Conservation (phyloP, 1,140 invertebrate species). For the Ephestia elutella region DNA sequence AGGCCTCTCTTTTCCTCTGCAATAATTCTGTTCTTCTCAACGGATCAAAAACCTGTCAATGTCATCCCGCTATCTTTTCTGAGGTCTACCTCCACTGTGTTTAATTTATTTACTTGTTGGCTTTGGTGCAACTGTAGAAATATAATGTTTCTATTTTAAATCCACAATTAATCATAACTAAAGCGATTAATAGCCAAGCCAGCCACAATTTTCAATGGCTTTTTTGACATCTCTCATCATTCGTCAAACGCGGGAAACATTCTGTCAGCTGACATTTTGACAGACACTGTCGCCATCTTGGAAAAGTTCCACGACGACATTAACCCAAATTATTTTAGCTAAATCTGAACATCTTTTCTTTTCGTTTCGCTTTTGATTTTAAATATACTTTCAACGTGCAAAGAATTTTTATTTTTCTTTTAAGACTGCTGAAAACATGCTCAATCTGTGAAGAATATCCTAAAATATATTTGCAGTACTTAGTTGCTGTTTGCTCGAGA, state of each 20-base stretch:
- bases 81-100: too few relatives aligned
- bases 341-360: background rate
- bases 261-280: slow-evolving; percentile 1
- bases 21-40: too few relatives aligned
- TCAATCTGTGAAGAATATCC: too few relatives aligned
- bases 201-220: background rate
- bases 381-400: background rate
- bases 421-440: too few relatives aligned
- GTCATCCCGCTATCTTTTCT: too few relatives aligned
- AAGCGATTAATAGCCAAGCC: too few relatives aligned
- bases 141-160: background rate
- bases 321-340: background rate
- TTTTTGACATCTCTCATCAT: background rate
- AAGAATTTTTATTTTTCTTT: background rate
- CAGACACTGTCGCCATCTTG: background rate
- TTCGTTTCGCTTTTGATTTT: background rate
- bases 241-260: background rate
- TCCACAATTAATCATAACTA: background rate
- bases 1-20: too few relatives aligned
- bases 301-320: background rate
- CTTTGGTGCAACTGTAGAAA: background rate
- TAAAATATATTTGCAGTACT: too few relatives aligned
- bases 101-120: background rate
- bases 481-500: too few relatives aligned
- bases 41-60: too few relatives aligned